Evolutionary conservation across 2,888 invertebrate species (phyloP), one percentile per base, ranked within the genome.

Genomic region (Lasioglossum oenotherae): DNA sequence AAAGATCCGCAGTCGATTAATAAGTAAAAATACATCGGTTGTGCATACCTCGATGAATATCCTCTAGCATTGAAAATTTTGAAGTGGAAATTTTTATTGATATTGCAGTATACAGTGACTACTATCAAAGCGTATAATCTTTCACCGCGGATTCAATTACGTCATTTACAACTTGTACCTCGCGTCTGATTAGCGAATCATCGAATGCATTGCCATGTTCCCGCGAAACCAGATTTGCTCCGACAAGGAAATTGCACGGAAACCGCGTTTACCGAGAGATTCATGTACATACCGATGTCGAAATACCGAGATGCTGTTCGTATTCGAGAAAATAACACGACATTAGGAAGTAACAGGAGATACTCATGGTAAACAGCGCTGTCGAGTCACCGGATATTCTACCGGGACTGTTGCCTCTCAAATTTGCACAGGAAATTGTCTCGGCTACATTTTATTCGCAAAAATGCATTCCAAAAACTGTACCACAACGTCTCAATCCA

Each of bases 181-280:
- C 44, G 27, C 53, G 53, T 19, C 78, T 35, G 64, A 44, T 49
- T 69, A 67, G 60, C 38, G 79, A 74, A 74, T 69, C 74, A 3
- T 80, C 46, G 74, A 38, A 79, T 67, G 60, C 57, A 60, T 71
- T 23, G 74, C 31, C 35, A 35, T 35, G 72, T 83, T 80, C 49
- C 35, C 49, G 83, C 44, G 74, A 67, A 67, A 72, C 14, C 35
- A 38, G 64, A 64, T 72, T 80, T 19, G 23, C 49, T 19, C 23
- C 38, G n/a, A 35, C 23, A 12, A 27, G 49, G 27, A 19, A 80
- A 60, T 75, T 74, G 23, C 53, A 41, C 23, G n/a, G 79, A 71
- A 75, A 79, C 19, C 74, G 57, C 67, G 75, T 75, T 83, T 27
- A 64, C 23, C 53, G 49, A 57, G 72, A 74, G 82, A 71, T 74